Conservation (phyloP, 2,888 invertebrate species). For the Anaspis maculata region DNA sequence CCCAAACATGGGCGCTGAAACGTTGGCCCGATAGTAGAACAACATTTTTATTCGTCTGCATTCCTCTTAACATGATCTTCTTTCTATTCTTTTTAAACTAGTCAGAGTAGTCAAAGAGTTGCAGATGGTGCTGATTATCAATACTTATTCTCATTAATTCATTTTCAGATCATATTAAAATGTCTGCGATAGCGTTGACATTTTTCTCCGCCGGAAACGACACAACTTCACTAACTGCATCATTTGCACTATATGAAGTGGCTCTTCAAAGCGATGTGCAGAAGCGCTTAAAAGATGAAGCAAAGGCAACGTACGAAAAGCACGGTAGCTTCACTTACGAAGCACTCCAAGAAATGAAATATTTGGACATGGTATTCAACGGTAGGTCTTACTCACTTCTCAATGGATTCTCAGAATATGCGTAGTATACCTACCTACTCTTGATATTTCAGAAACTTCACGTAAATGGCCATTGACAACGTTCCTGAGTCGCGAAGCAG, state of each 20-base stretch:
- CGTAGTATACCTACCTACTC: too few relatives aligned
- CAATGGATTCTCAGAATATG: too few relatives aligned
- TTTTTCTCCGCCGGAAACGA: slow-evolving; percentile 9
- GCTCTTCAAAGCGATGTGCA: slow-evolving; percentile 5
- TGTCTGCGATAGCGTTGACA: slow-evolving; percentile 34
- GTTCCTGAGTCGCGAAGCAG: slow-evolving; percentile 28
- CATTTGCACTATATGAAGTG: slow-evolving; percentile 7
- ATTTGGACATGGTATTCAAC: slow-evolving; percentile 7
- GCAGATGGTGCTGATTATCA: too few relatives aligned
- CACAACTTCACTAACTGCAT: slow-evolving; percentile 3
- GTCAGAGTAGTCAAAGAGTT: too few relatives aligned
- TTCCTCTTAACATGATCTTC: too few relatives aligned
- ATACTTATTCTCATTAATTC: too few relatives aligned
- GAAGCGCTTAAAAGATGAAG: slow-evolving; percentile 4
- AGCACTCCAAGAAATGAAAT: slow-evolving; percentile 4
- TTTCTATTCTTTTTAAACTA: too few relatives aligned
- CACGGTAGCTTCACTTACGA: slow-evolving; percentile 3
- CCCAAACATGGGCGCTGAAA: too few relatives aligned
- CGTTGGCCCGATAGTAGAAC: too few relatives aligned
- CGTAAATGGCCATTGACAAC: slow-evolving; percentile 39
- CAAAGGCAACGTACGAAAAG: slow-evolving; percentile 2
- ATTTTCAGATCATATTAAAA: slow-evolving; percentile 21
- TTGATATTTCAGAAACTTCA: slow-evolving; percentile 38
- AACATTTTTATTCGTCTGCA: too few relatives aligned
- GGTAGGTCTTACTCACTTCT: too few relatives aligned